Evolutionary conservation across 2,888 invertebrate species (phyloP), one percentile per base, ranked within the genome.

Genomic region (Agrotis exclamationis): DNA sequence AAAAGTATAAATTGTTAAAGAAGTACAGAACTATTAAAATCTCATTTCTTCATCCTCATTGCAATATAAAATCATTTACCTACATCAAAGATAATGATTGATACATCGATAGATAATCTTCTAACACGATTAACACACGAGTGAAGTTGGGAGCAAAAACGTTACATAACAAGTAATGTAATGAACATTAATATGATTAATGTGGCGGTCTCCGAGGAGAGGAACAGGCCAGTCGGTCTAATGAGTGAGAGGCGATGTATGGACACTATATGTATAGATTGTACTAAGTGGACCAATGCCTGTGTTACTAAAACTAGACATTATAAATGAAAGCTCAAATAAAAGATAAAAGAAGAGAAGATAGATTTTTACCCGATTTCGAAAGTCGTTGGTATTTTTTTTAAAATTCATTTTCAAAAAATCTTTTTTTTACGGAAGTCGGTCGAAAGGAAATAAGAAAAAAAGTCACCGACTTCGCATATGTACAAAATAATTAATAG

Each of bases 121-220:
- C 16, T 53, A 62, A 28, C n/a, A n/a, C 71, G 20, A 75, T 63
- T 62, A 56, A 59, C 53, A 62, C 24, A 62, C 59, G 47, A 67
- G 53, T 11, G 45, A 70, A 65, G 54, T 11, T 51, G 33, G 54
- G 47, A 60, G 54, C 63, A 69, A 76, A 44, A 56, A 69, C 33
- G 50, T 78, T 70, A n/a, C 47, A 65, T 48, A 77, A 78, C 18
- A 14, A 56, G 18, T 58, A 50, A 75, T 66, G 77, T 69, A 51
- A 56, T 64, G 48, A n/a, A 51, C 54, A 76, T 62, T 64, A 28
- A 47, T 74, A 50, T 76, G 80, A 80, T 77, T 62, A 54, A 80
- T 70, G 50, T 28, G 9, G 45, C 16, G 13, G 44, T 18, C 3
- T n/a, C 48, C n/a, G 22, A 9, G 45, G 22, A 33, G 18, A 9